These are phyloP conservation scores for Euleptes europaea DNA, from an alignment of 2,113 vertebrate genomes.

Conservation along the genomic window DNA sequence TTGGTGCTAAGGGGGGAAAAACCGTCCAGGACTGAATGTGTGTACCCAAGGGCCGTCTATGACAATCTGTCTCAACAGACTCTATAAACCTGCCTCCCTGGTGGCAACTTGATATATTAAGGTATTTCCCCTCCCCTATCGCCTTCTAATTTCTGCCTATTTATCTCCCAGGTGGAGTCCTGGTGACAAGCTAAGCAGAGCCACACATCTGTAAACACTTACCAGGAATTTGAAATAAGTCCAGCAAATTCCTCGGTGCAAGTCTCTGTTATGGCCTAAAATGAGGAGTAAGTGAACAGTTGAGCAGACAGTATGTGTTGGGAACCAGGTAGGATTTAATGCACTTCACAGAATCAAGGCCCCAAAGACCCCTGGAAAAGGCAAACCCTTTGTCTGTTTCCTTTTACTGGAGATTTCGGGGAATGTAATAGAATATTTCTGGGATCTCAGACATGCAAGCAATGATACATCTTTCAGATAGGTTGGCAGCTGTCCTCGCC, in stretches of 20 bases:
- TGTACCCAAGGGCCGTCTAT: conserved; percentile 42
- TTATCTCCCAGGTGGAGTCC: conserved; percentile 61
- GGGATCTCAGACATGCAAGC: no score
- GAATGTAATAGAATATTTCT: no score
- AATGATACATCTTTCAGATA: no score
- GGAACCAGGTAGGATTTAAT: neutral
- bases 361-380: neutral
- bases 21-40: neutral
- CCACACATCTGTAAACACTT: neutral
- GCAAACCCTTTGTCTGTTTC: neutral
- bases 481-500: no score
- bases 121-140: conserved; percentile 51
- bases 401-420: no score
- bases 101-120: conserved; percentile 55
- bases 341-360: neutral
- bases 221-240: neutral
- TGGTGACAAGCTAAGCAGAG: conserved; percentile 17
- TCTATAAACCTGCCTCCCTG: conserved; percentile 41
- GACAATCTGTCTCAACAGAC: conserved; percentile 41
- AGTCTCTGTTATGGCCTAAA: rapidly evolving
- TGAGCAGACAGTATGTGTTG: neutral
- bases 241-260: neutral
- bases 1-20: neutral
- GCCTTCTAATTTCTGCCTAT: conserved; percentile 54
- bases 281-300: neutral